Evolutionary conservation across 2,797 vertebrate genomes (phyloP).

Genomic region (Megalops cyprinoides): DNA sequence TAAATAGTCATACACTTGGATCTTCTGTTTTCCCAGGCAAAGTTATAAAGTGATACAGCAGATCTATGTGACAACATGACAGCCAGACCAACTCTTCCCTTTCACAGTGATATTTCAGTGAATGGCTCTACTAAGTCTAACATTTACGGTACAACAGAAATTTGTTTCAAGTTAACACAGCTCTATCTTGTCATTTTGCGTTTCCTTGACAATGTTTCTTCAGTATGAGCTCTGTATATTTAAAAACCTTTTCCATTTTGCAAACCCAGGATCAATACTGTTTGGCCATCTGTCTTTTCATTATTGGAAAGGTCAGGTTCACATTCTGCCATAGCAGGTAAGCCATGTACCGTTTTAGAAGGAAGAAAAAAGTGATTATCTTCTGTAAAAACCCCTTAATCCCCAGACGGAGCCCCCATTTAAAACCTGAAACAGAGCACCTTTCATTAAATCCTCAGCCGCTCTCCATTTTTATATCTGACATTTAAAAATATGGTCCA

Average conservation of each 20-base stretch:
- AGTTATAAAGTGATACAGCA: neutral
- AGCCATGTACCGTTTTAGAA: neutral
- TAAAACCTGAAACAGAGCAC: slow-evolving; percentile 42
- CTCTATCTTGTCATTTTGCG: neutral
- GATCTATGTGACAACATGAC: neutral
- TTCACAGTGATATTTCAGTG: too few relatives aligned
- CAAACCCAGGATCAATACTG: neutral
- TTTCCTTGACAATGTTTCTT: slow-evolving; percentile 6
- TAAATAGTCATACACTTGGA: neutral
- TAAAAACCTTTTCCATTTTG: slow-evolving; percentile 3
- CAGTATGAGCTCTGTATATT: neutral
- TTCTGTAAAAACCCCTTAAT: slow-evolving; percentile 41
- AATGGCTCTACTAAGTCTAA: too few relatives aligned
- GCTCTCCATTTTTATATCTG: slow-evolving; percentile 43
- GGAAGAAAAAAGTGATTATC: slow-evolving; percentile 42
- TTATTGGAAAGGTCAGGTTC: slow-evolving; percentile 16
- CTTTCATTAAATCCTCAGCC: slow-evolving; percentile 38
- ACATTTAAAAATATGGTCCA: slow-evolving; percentile 45
- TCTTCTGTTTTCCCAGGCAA: slow-evolving; percentile 2
- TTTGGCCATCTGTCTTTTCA: slow-evolving; percentile 23
- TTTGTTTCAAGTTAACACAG: neutral
- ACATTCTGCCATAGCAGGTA: neutral
- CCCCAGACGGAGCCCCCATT: slow-evolving; percentile 46
- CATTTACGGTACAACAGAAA: slow-evolving; percentile 13
- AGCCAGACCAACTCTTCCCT: neutral